Evolutionary conservation across 2,797 vertebrate species (phyloP).

Genomic region (Lepus oiostolus): DNA sequence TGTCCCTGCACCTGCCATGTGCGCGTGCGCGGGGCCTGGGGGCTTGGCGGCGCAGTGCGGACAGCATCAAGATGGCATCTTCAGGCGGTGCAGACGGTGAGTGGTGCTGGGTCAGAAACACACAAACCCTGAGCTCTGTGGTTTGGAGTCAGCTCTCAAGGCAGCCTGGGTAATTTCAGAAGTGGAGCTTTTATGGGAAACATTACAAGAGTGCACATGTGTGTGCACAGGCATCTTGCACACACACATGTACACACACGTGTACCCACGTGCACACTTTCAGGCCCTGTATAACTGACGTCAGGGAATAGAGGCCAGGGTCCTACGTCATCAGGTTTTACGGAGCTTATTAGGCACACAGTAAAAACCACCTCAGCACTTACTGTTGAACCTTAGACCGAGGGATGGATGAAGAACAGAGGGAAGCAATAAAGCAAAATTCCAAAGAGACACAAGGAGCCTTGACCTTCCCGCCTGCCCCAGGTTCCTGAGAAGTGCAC

Average conservation of each 20-base stretch:
- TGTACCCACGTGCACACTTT: too few species aligned
- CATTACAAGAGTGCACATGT: background rate
- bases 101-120: slow-evolving; percentile 46
- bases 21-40: too few species aligned
- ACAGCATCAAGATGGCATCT: slow-evolving; percentile 57
- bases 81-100: background rate
- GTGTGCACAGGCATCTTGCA: too few species aligned
- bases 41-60: background rate
- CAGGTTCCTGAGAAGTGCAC: background rate
- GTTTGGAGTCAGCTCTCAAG: slow-evolving; percentile 63
- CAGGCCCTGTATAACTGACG: background rate
- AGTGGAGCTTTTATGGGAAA: slow-evolving; percentile 37
- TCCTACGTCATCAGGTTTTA: slow-evolving; percentile 54
- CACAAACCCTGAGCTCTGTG: slow-evolving; percentile 51
- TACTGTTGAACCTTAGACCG: slow-evolving; percentile 40
- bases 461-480: background rate
- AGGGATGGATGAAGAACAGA: slow-evolving; percentile 49
- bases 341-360: slow-evolving; percentile 61
- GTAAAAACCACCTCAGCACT: slow-evolving; percentile 60
- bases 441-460: slow-evolving; percentile 30
- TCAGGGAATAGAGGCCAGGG: slow-evolving; percentile 2
- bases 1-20: slow-evolving; percentile 49
- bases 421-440: slow-evolving; percentile 35
- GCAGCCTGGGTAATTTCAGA: slow-evolving; percentile 62
- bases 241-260: fast-evolving